Evolutionary conservation across 2,113 vertebrate genomes (phyloP).

Genomic region (Gymnogyps californianus): DNA sequence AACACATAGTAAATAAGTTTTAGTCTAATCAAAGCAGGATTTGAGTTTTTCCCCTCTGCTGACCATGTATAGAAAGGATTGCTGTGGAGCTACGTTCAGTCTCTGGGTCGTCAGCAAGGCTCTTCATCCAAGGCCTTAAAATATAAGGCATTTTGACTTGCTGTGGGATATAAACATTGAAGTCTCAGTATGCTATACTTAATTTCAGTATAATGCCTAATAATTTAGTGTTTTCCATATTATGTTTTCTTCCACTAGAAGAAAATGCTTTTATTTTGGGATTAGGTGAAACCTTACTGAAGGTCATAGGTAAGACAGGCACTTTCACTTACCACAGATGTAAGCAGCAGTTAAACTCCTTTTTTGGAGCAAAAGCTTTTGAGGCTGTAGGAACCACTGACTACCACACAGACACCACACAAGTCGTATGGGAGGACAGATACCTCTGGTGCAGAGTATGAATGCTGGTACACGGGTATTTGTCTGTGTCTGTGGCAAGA

Average conservation of each 20-base stretch:
- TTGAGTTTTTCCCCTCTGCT: neutral
- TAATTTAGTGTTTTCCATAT: neutral
- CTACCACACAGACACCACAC: neutral
- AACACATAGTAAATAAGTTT: neutral
- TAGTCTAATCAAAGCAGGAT: neutral
- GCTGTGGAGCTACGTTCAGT: neutral
- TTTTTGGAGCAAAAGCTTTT: neutral
- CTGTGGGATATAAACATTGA: neutral
- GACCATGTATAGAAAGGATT: neutral
- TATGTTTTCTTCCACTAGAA: neutral
- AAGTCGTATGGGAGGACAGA: neutral
- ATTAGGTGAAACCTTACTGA: neutral
- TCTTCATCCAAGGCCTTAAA: neutral
- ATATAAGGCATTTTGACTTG: neutral
- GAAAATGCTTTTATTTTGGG: neutral
- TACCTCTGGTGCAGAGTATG: neutral
- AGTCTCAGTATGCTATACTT: neutral
- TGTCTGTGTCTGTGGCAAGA: neutral
- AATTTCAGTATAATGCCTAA: neutral
- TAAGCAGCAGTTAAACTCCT: neutral
- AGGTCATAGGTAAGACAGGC: neutral
- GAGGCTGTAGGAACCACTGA: neutral
- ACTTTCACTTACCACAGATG: neutral
- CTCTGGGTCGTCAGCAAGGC: neutral
- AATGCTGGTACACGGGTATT: neutral